Conservation (phyloP, 1,140 invertebrate species). For the Scylla paramamosain region DNA sequence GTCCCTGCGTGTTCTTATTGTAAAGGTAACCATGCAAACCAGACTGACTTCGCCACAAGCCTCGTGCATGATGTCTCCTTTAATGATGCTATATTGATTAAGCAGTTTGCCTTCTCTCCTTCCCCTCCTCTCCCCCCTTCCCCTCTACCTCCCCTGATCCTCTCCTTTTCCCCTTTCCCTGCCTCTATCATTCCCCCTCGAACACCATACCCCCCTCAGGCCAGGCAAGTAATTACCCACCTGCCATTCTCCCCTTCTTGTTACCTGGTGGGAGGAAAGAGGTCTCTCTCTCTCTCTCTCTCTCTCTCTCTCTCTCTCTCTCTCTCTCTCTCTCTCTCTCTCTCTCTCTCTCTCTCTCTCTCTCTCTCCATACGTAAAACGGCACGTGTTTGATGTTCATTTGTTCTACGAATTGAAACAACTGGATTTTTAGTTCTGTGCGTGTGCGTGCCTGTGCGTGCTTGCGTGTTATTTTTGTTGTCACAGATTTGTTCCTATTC, state of each 20-base stretch:
- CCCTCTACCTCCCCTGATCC: background rate
- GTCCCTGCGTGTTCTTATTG: background rate
- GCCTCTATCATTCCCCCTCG: background rate
- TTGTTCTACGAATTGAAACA: background rate
- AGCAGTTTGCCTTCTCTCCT: background rate
- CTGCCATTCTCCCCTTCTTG: background rate
- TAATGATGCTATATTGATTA: constrained; percentile 7
- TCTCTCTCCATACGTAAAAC: background rate
- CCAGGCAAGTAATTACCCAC: background rate
- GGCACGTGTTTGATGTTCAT: background rate
- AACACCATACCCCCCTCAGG: background rate
- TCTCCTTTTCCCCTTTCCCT: background rate
- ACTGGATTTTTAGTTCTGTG: background rate
- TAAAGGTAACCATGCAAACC: background rate
- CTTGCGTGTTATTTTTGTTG: background rate
- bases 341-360: constrained; percentile 47
- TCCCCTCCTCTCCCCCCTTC: background rate
- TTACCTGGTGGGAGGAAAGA: background rate
- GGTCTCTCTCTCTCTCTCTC: background rate
- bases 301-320: background rate
- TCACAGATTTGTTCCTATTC: no score
- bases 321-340: constrained; percentile 52
- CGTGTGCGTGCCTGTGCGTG: background rate
- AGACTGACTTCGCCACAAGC: background rate
- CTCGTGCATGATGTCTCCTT: background rate